Evolutionary conservation across 2,888 invertebrate genomes (phyloP).

Genomic region (Clepsis dumicolana): DNA sequence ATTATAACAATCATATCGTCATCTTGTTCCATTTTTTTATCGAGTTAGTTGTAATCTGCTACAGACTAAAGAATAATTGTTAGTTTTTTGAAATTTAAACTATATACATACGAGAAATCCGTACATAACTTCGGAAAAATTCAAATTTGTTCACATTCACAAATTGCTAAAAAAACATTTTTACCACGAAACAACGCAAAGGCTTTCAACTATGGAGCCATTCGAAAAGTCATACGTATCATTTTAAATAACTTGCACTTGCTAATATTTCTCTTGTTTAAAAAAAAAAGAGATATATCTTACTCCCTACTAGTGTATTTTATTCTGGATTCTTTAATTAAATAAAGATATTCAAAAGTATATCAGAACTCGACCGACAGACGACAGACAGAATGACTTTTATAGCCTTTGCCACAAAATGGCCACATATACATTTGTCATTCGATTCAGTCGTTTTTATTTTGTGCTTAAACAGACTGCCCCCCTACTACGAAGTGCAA

Average conservation of each 20-base stretch:
- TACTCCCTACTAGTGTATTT: background rate
- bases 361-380: background rate
- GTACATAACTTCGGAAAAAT: background rate
- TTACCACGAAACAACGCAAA: conserved; percentile 33
- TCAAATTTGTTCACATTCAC: conserved; percentile 24
- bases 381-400: conserved; percentile 32
- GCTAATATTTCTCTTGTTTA: background rate
- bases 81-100: background rate
- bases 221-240: background rate
- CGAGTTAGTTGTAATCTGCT: background rate
- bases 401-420: conserved; percentile 40
- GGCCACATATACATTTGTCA: conserved; percentile 9
- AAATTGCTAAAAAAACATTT: conserved; percentile 24
- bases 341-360: background rate
- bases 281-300: background rate
- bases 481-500: too few species aligned
- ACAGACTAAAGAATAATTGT: conserved; percentile 3
- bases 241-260: background rate
- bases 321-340: background rate
- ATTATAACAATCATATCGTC: conserved; percentile 62
- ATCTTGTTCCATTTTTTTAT: conserved; percentile 53
- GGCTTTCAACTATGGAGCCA: conserved; percentile 38
- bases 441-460: background rate
- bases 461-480: conserved; percentile 1
- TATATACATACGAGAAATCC: background rate